Evolutionary conservation across 92 coral and sea anemone species (phyloP).

Genomic region (Epizoanthus illoricatus): DNA sequence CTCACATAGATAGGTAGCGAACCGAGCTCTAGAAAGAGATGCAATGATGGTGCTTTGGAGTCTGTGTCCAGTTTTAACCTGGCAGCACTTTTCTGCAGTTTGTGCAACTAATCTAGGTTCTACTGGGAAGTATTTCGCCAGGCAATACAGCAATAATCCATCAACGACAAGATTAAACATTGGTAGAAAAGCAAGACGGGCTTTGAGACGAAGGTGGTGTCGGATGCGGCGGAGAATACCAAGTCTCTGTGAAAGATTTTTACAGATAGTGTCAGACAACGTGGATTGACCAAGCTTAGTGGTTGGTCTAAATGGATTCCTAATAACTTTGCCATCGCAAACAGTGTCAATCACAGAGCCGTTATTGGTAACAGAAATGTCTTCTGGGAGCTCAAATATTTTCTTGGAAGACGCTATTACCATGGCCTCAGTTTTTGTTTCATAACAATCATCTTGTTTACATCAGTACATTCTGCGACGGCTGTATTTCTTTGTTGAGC

Average conservation of each 20-base stretch:
- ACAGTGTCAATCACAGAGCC: not conserved
- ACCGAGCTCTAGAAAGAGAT: slow-evolving; percentile 19
- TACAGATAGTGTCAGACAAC: not conserved
- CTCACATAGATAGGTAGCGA: too few relatives aligned
- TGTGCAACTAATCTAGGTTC: too few relatives aligned
- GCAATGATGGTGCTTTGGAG: not conserved
- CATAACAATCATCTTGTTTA: slow-evolving; percentile 15
- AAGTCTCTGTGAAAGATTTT: not conserved
- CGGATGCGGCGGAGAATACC: not conserved
- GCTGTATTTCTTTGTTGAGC: slow-evolving; percentile 26
- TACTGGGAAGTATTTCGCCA: too few relatives aligned
- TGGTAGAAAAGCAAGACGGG: slow-evolving; percentile 1
- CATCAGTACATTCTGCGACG: slow-evolving; percentile 16
- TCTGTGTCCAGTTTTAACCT: not conserved
- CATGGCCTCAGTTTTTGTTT: slow-evolving; percentile 24
- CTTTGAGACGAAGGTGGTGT: too few relatives aligned
- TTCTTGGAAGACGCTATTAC: slow-evolving; percentile 20
- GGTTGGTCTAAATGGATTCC: not conserved
- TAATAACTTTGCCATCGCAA: not conserved
- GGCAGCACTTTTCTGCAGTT: too few relatives aligned
- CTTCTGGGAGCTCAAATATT: not conserved
- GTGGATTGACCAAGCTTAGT: not conserved
- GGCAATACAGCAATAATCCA: too few relatives aligned
- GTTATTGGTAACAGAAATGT: not conserved
- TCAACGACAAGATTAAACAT: too few relatives aligned